Evolutionary conservation across 2,888 invertebrate species (phyloP), one percentile per base, ranked within the genome.

Genomic region (Hirtodrosophila alboralis): DNA sequence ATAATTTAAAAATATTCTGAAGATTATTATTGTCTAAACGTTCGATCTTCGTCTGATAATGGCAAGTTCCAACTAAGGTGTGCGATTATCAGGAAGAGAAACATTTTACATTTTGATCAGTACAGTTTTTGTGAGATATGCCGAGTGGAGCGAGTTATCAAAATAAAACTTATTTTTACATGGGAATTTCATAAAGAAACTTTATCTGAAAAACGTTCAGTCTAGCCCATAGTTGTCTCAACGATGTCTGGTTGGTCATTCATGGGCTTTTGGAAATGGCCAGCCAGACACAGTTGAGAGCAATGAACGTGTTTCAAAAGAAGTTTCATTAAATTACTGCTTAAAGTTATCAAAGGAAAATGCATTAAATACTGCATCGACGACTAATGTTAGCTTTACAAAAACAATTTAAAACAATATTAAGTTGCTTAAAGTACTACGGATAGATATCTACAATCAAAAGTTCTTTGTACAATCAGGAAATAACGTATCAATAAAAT

Each of bases 391-490:
- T 18, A 47, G 40, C 12, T 14, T 51, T 38, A 40, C 41, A 18
- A 49, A n/a, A 51, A 54, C 56, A 41, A 63, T 60, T 41, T 49
- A 63, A 58, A 62, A 49, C 30, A 63, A 70, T 59, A 37, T 61
- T 53, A 44, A 44, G 47, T 51, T 21, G 5, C 51, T 53, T 70
- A 67, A 52, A 61, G 27, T 47, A 43, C 61, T 68, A 69, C 13
- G 12, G n/a, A 9, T 53, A 30, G 10, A 54, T 67, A 75, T 70
- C 72, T 72, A 85, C 85, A 86, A 86, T 80, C 45, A 62, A 40
- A 60, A 59, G 33, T 40, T 54, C 51, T 87, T 80, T 87, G 75
- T 87, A 87, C 87, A 87, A 87, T 86, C 64, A 79, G 61, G 78
- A 77, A 83, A 63, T 60, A 85, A 84, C 75, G 40, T 56, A 10